These are phyloP conservation scores for Microchrysa polita DNA, from an alignment of 2,888 invertebrate species.

Conservation along the genomic window DNA sequence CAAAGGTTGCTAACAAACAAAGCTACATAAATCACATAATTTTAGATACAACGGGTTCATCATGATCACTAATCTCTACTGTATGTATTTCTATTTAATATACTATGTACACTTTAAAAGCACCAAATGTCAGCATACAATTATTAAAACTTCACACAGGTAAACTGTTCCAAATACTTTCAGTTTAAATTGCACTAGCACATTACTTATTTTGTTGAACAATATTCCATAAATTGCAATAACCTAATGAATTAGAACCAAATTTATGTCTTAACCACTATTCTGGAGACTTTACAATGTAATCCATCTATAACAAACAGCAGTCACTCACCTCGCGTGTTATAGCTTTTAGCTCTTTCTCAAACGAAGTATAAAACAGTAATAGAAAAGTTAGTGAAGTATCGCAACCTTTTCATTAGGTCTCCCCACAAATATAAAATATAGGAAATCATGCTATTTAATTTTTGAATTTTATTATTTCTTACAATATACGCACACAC, in stretches of 20 bases:
- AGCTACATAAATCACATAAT: too few species aligned
- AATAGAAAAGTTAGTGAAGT: constrained; percentile 27
- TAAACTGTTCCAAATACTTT: not conserved
- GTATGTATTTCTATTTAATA: too few species aligned
- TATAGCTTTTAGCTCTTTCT: constrained; percentile 31
- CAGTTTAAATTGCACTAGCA: not conserved
- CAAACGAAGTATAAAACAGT: constrained; percentile 41
- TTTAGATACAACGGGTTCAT: too few species aligned
- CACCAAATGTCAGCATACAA: too few species aligned
- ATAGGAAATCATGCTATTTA: constrained; percentile 4
- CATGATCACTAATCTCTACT: too few species aligned
- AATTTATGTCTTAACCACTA: too few species aligned
- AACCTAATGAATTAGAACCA: not conserved
- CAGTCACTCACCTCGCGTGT: constrained; percentile 24
- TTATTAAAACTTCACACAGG: too few species aligned
- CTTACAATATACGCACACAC: not conserved
- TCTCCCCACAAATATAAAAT: constrained; percentile 31
- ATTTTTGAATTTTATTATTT: not conserved
- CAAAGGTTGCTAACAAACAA: too few species aligned
- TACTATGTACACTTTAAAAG: too few species aligned
- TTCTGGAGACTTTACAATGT: too few species aligned
- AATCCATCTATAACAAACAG: too few species aligned
- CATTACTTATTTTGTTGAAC: not conserved
- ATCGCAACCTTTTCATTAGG: constrained; percentile 41
- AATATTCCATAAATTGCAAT: not conserved